Percentiles rank a stretch among this genome's conserved stretches.
Evolutionary conservation across 2,113 vertebrate genomes (phyloP).

Genomic region (Strix uralensis): DNA sequence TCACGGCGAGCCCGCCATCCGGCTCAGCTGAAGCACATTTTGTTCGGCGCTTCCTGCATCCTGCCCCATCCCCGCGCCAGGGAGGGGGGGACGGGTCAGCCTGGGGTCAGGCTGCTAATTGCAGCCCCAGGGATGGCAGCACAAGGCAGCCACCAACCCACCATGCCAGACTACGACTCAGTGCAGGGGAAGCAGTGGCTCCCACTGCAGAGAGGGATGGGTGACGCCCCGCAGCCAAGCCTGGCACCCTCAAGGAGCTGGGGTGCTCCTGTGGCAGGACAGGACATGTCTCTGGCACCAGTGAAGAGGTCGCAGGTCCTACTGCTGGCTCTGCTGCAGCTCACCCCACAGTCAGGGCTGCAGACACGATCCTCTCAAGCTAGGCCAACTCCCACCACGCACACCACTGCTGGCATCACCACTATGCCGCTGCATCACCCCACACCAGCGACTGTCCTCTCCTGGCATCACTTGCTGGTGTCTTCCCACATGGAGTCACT

Average conservation of each 20-base stretch:
- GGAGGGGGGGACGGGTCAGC: neutral
- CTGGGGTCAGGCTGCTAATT: neutral
- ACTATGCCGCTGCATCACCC: neutral
- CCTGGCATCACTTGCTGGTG: neutral
- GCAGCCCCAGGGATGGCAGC: neutral
- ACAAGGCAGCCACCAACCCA: neutral
- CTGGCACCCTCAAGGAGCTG: accelerated
- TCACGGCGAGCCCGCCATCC: neutral
- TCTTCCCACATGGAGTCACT: neutral
- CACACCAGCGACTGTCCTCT: accelerated
- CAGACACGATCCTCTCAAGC: accelerated
- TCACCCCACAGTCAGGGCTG: neutral
- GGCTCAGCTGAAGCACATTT: conserved; percentile 32
- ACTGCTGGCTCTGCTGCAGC: neutral
- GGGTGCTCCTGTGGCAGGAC: neutral
- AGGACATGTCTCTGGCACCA: accelerated
- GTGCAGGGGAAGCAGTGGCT: accelerated
- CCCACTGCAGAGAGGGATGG: accelerated
- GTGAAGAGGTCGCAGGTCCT: neutral
- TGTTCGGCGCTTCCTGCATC: conserved; percentile 47
- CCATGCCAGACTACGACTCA: accelerated
- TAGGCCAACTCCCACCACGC: neutral
- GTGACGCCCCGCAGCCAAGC: accelerated
- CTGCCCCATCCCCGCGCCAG: neutral
- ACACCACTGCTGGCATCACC: accelerated